Percentiles rank a stretch among this genome's conserved stretches.
These are phyloP conservation scores for Plebejus argus DNA, from an alignment of 2,888 invertebrate genomes.

Conservation along the genomic window DNA sequence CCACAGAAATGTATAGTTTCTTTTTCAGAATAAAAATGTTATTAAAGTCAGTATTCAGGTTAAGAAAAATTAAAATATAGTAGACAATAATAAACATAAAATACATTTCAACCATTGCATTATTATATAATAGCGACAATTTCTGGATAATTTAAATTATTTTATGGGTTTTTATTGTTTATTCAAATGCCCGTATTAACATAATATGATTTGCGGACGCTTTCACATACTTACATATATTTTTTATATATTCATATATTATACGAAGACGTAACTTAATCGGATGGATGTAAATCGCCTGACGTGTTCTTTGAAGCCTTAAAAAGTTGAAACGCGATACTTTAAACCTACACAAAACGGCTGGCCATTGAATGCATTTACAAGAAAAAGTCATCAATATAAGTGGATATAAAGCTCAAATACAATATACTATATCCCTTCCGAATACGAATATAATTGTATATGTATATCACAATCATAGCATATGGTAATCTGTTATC, in stretches of 20 bases:
- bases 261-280: conserved; percentile 22
- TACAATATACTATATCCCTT: too few species aligned
- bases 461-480: too few species aligned
- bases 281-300: conserved; percentile 27
- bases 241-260: conserved; percentile 26
- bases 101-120: neutral
- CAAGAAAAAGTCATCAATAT: neutral
- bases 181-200: conserved; percentile 17
- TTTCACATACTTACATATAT: conserved; percentile 24
- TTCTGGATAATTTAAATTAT: neutral
- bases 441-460: too few species aligned
- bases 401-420: too few species aligned
- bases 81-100: neutral
- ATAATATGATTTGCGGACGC: conserved; percentile 15
- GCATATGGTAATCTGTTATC: too few species aligned
- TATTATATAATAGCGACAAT: neutral
- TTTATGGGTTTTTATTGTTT: neutral
- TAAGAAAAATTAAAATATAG: neutral
- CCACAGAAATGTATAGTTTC: neutral
- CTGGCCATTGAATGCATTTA: neutral
- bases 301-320: conserved; percentile 26
- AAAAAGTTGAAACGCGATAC: conserved; percentile 27
- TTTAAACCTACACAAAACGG: conserved; percentile 15
- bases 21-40: neutral
- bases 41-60: neutral